A percentile compares a stretch with the other conserved stretches of the same genome.
Conservation (phyloP, 2,113 vertebrate genomes). For the Lontra canadensis region DNA sequence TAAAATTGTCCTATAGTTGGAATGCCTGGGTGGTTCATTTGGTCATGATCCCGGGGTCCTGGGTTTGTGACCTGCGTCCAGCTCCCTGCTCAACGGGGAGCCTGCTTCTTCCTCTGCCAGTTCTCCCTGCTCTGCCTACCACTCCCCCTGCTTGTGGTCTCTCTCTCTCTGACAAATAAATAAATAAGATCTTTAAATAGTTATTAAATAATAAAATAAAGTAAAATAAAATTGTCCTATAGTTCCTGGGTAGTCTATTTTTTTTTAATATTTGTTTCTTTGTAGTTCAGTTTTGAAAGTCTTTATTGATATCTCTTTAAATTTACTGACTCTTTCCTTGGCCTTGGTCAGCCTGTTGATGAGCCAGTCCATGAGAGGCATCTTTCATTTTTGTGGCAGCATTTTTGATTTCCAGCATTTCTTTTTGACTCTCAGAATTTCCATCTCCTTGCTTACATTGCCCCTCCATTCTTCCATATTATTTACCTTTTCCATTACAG, state of each 20-base stretch:
- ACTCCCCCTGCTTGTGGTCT: too few relatives aligned
- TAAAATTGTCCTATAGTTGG: neutral
- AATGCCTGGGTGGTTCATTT: too few relatives aligned
- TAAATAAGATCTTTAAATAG: too few relatives aligned
- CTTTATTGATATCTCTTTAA: neutral
- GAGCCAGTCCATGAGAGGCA: neutral
- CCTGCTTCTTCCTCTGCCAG: too few relatives aligned
- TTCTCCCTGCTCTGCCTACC: too few relatives aligned
- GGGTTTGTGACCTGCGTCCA: accelerated
- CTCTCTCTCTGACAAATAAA: too few relatives aligned
- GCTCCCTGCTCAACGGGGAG: too few relatives aligned
- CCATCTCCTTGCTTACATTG: neutral
- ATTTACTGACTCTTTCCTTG: neutral
- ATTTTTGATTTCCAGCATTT: neutral
- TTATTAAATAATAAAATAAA: too few relatives aligned
- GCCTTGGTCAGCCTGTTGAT: neutral
- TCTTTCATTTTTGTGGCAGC: neutral
- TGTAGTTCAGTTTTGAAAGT: neutral
- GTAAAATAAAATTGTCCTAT: neutral
- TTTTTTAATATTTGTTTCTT: neutral
- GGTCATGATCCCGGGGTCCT: too few relatives aligned
- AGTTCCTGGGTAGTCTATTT: neutral
- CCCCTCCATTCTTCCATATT: neutral
- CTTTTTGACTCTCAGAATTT: neutral
- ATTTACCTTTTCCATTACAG: neutral